These are phyloP conservation scores for Metalampra italica DNA, from an alignment of 2,888 invertebrate species.

Conservation along the genomic window DNA sequence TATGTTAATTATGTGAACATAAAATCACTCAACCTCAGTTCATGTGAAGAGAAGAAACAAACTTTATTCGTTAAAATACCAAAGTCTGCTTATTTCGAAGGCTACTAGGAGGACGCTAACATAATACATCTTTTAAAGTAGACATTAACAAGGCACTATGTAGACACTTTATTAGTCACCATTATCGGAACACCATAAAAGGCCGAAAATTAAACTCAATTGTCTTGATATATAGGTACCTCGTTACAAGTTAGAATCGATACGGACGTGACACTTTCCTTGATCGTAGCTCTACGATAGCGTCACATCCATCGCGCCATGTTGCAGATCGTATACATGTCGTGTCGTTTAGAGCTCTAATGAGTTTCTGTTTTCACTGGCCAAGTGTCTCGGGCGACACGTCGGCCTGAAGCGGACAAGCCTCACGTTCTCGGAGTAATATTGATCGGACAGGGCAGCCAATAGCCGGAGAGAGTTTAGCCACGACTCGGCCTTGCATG, in stretches of 20 bases:
- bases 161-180: constrained; percentile 31
- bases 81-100: not conserved
- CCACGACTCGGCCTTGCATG: constrained; percentile 31
- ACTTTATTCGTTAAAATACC: not conserved
- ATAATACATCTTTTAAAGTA: constrained; percentile 33
- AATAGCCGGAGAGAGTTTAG: constrained; percentile 52
- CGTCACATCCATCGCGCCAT: constrained; percentile 32
- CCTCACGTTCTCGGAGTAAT: constrained; percentile 41
- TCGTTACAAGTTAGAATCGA: constrained; percentile 14
- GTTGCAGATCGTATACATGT: constrained; percentile 43
- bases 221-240: constrained; percentile 34
- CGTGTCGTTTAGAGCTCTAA: constrained; percentile 54
- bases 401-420: constrained; percentile 26
- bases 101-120: no score
- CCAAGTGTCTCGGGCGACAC: constrained; percentile 34
- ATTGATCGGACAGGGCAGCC: constrained; percentile 51
- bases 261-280: constrained; percentile 28
- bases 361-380: constrained; percentile 57
- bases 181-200: constrained; percentile 19
- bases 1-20: no score
- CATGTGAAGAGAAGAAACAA: not conserved
- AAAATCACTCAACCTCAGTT: no score
- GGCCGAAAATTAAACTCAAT: constrained; percentile 28
- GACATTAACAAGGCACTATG: constrained; percentile 42
- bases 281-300: constrained; percentile 35